These are phyloP conservation scores for Callipepla californica DNA, from an alignment of 2,113 vertebrate species.

Conservation along the genomic window DNA sequence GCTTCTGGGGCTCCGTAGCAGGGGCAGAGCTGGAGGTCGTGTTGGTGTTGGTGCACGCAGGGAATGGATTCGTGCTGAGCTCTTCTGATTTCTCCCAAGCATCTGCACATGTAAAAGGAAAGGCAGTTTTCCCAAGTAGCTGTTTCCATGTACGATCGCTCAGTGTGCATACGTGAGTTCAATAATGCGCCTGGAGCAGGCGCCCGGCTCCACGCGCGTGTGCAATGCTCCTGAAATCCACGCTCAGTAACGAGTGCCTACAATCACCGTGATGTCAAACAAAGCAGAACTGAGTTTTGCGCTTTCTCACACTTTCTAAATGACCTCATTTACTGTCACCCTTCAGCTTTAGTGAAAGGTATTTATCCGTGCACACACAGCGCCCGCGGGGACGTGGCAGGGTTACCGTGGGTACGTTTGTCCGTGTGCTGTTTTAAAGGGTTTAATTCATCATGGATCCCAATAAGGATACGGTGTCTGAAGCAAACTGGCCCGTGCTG, in stretches of 20 bases:
- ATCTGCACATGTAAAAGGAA: conserved; percentile 20
- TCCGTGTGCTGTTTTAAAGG: neutral
- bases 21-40: neutral
- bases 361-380: neutral
- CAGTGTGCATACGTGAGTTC: conserved; percentile 17
- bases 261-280: neutral
- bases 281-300: neutral
- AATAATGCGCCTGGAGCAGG: conserved; percentile 48
- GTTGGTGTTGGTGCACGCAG: neutral
- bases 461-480: neutral
- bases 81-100: neutral
- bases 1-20: neutral
- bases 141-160: conserved; percentile 52
- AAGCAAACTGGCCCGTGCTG: conserved; percentile 24
- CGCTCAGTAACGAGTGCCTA: neutral
- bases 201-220: neutral
- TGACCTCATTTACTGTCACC: neutral
- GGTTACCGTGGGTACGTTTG: neutral
- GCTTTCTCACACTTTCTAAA: neutral
- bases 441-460: conserved; percentile 35
- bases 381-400: neutral
- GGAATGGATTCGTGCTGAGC: neutral
- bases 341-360: neutral
- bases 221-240: neutral
- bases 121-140: conserved; percentile 51